phyloP scores from a whole-genome alignment of 23 tunicate species.

The Styela plicata region DNA sequence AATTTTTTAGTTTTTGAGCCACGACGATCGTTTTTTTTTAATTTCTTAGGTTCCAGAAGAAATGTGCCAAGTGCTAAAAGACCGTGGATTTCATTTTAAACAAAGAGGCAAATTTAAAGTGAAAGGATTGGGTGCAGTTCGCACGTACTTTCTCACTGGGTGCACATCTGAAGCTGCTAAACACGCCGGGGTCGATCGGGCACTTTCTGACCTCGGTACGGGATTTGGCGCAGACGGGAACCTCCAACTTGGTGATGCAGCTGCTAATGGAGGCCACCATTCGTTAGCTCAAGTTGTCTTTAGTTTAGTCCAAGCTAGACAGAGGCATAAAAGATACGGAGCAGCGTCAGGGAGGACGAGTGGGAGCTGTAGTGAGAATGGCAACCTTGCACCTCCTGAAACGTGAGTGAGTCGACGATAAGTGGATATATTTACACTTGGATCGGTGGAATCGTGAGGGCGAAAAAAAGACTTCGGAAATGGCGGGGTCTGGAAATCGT shows the following conservation, averaged over 20 bases:
- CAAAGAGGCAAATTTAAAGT: conserved; percentile 66
- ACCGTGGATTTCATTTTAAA: conserved; percentile 61
- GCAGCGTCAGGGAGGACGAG: conserved; percentile 21
- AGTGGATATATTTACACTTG: too few species aligned
- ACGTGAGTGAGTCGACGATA: too few species aligned
- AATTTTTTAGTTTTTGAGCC: too few species aligned
- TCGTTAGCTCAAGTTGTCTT: conserved; percentile 85
- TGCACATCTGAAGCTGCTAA: conserved; percentile 82
- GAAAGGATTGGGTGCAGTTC: conserved; percentile 75
- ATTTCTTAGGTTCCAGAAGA: conserved; percentile 94
- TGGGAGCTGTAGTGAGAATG: background rate
- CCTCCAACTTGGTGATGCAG: conserved; percentile 58
- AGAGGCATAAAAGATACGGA: conserved; percentile 81
- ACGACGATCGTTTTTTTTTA: too few species aligned
- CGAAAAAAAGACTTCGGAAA: too few species aligned
- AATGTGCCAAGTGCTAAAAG: conserved; percentile 57
- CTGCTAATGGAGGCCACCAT: conserved; percentile 55
- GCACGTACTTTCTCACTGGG: conserved; percentile 77
- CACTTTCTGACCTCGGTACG: conserved; percentile 64
- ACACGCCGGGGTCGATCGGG: conserved; percentile 67
- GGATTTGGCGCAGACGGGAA: conserved; percentile 70
- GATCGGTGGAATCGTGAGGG: too few species aligned
- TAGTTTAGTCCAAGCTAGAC: conserved; percentile 66
- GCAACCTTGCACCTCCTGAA: too few species aligned
- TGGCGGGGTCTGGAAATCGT: too few species aligned